These are phyloP conservation scores for Lampris megalopsis DNA, from an alignment of 2,113 vertebrate species.

Conservation along the genomic window DNA sequence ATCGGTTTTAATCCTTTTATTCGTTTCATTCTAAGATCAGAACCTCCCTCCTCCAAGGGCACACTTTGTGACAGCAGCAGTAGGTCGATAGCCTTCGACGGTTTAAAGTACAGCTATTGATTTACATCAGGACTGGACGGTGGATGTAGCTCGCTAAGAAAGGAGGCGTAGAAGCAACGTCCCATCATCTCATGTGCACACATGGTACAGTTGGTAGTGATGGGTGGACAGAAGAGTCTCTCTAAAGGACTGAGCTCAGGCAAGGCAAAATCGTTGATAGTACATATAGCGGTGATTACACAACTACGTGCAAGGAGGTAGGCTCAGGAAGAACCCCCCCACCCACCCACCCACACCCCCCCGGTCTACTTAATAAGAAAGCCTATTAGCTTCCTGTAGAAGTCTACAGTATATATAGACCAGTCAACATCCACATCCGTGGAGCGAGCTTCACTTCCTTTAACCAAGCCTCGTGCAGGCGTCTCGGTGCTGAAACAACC, in stretches of 20 bases:
- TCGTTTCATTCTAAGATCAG: slow-evolving; percentile 27
- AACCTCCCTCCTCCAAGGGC: slow-evolving; percentile 27
- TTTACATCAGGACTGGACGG: slow-evolving; percentile 40
- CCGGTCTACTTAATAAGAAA: slow-evolving; percentile 14
- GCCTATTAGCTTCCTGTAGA: slow-evolving; percentile 26
- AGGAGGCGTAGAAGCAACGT: slow-evolving; percentile 45
- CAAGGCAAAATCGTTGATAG: slow-evolving; percentile 47
- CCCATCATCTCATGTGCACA: slow-evolving; percentile 52
- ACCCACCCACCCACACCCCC: neutral
- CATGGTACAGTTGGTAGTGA: slow-evolving; percentile 52
- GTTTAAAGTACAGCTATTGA: slow-evolving; percentile 66
- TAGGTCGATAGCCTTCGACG: slow-evolving; percentile 47
- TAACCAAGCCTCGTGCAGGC: neutral
- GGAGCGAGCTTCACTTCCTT: too few species aligned
- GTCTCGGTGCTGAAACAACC: neutral
- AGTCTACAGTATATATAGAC: slow-evolving; percentile 18
- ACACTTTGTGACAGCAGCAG: slow-evolving; percentile 33
- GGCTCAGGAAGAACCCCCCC: slow-evolving; percentile 21
- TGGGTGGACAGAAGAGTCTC: slow-evolving; percentile 68
- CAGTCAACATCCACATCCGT: neutral
- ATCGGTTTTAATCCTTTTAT: slow-evolving; percentile 59
- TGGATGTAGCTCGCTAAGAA: slow-evolving; percentile 55
- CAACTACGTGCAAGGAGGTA: slow-evolving; percentile 16
- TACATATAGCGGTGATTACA: slow-evolving; percentile 51
- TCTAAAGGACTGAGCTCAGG: slow-evolving; percentile 18